These are phyloP conservation scores for Diadegma fenestrale DNA, from an alignment of 2,888 invertebrate species.

Conservation along the genomic window DNA sequence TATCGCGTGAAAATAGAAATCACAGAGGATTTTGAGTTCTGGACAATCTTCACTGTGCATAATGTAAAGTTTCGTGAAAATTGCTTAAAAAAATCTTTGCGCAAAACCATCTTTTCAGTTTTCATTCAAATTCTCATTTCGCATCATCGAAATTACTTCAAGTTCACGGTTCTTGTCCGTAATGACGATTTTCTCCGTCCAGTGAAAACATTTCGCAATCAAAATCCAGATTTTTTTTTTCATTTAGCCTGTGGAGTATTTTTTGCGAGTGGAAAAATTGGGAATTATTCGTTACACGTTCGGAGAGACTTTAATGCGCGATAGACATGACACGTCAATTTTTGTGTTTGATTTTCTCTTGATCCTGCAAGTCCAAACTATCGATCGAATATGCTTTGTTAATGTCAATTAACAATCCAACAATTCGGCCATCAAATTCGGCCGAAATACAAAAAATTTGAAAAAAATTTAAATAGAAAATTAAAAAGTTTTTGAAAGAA, in stretches of 20 bases:
- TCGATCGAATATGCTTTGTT: not conserved
- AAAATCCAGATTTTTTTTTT: not conserved
- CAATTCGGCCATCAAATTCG: too few species aligned
- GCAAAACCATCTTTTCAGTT: too few species aligned
- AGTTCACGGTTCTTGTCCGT: not conserved
- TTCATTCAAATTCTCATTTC: not conserved
- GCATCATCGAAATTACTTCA: not conserved
- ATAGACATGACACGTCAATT: not conserved
- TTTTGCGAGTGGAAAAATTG: not conserved
- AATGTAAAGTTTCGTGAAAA: not conserved
- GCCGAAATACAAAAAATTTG: too few species aligned
- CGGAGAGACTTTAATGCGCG: constrained; percentile 8
- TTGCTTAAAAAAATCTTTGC: not conserved
- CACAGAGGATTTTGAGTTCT: not conserved
- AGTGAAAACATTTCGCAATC: not conserved
- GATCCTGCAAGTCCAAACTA: not conserved
- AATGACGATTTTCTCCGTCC: not conserved
- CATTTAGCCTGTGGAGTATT: not conserved
- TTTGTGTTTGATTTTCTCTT: not conserved
- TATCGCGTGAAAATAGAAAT: not conserved
- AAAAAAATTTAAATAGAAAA: too few species aligned
- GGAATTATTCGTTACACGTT: not conserved
- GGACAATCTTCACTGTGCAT: not conserved
- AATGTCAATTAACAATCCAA: not conserved
- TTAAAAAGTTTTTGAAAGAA: too few species aligned